These are phyloP conservation scores for Dioctria rufipes DNA, from an alignment of 2,888 invertebrate species.

Conservation along the genomic window DNA sequence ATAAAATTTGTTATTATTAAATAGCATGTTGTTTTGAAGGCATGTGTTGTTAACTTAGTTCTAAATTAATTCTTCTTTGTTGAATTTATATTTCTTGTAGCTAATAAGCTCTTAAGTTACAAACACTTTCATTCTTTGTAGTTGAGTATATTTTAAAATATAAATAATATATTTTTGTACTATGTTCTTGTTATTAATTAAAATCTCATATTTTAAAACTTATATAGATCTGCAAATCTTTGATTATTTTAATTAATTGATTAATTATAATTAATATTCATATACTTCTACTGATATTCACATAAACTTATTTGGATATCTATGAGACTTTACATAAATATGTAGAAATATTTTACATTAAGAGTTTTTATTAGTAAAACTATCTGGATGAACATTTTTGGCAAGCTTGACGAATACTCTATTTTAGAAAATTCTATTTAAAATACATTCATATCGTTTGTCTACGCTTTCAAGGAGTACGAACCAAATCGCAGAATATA, in stretches of 20 bases:
- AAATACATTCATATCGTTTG: slow-evolving; percentile 32
- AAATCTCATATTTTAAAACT: neutral
- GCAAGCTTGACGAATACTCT: slow-evolving; percentile 11
- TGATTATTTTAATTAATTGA: neutral
- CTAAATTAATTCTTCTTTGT: slow-evolving; percentile 40
- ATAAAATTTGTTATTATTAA: slow-evolving; percentile 45
- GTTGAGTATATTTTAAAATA: slow-evolving; percentile 18
- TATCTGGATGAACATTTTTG: slow-evolving; percentile 9
- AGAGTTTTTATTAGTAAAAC: neutral
- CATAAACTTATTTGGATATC: slow-evolving; percentile 14
- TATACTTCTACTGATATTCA: slow-evolving; percentile 4
- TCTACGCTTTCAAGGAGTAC: slow-evolving; percentile 26
- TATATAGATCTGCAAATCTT: neutral
- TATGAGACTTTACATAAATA: slow-evolving; percentile 20
- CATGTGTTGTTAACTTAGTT: slow-evolving; percentile 59
- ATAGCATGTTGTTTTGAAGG: slow-evolving; percentile 60
- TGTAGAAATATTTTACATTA: neutral
- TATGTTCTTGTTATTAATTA: slow-evolving; percentile 35
- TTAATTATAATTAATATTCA: too few species aligned
- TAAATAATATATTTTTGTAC: slow-evolving; percentile 42
- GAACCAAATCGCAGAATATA: slow-evolving; percentile 30
- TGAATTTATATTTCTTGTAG: slow-evolving; percentile 27
- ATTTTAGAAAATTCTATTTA: slow-evolving; percentile 18
- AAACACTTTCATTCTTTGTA: slow-evolving; percentile 35
- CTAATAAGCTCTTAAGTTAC: slow-evolving; percentile 41